Evolutionary conservation across 2,888 invertebrate species (phyloP).

Genomic region (Tachina fera): DNA sequence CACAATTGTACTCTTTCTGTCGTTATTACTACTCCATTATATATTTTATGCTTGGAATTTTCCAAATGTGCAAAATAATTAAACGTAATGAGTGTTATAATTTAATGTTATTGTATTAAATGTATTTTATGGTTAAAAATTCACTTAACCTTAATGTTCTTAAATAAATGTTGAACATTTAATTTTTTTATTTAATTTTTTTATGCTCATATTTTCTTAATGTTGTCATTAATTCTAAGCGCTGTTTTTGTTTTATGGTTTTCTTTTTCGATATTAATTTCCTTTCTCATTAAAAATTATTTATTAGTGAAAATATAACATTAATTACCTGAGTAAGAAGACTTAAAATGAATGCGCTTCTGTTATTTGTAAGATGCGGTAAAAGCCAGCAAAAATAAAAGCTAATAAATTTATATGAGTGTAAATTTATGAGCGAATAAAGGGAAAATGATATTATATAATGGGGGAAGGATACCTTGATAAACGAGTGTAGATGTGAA

Average conservation of each 20-base stretch:
- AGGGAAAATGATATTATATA: slow-evolving; percentile 26
- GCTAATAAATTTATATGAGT: slow-evolving; percentile 66
- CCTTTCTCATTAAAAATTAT: slow-evolving; percentile 69
- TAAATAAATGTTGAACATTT: slow-evolving; percentile 24
- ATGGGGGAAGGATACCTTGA: slow-evolving; percentile 25
- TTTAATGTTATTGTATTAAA: slow-evolving; percentile 28
- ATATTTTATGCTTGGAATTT: neutral
- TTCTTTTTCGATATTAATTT: slow-evolving; percentile 14
- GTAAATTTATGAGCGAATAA: slow-evolving; percentile 65
- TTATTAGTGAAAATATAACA: slow-evolving; percentile 73
- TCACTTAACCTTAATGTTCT: slow-evolving; percentile 36
- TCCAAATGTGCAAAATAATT: neutral
- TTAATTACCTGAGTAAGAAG: slow-evolving; percentile 68
- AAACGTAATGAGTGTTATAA: slow-evolving; percentile 30
- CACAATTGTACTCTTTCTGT: too few relatives aligned
- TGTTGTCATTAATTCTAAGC: slow-evolving; percentile 61
- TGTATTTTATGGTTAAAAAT: slow-evolving; percentile 21
- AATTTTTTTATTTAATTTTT: slow-evolving; percentile 8
- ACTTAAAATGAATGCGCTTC: slow-evolving; percentile 56
- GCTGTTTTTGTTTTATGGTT: slow-evolving; percentile 47
- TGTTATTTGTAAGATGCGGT: slow-evolving; percentile 54
- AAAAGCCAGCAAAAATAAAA: slow-evolving; percentile 47
- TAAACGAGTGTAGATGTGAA: too few relatives aligned
- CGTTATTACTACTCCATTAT: too few relatives aligned
- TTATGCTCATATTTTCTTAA: slow-evolving; percentile 24